A percentile compares a stretch with the other conserved stretches of the same genome.
Conservation (phyloP, 2,797 vertebrate genomes). For the Cirrhinus molitorella region DNA sequence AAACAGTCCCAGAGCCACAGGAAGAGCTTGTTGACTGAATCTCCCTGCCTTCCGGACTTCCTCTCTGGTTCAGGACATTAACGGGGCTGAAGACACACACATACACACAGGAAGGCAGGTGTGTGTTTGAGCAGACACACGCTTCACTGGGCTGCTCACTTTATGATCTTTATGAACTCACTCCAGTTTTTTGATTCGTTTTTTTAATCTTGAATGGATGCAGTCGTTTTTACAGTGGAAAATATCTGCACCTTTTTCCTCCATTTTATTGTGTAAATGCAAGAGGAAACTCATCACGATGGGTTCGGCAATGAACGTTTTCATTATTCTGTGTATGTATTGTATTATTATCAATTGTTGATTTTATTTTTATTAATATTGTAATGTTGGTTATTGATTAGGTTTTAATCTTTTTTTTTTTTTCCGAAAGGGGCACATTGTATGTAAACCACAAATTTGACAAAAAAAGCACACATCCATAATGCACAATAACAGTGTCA, state of each 20-base stretch:
- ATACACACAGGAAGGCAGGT: slow-evolving; percentile 47
- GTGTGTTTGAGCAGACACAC: slow-evolving; percentile 23
- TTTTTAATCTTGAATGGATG: slow-evolving; percentile 51
- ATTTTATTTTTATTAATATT: slow-evolving; percentile 82
- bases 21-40: slow-evolving; percentile 76
- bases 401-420: slow-evolving; percentile 67
- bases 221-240: slow-evolving; percentile 59
- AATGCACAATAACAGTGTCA: slow-evolving; percentile 53
- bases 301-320: slow-evolving; percentile 74
- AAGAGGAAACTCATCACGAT: slow-evolving; percentile 64
- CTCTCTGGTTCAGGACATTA: slow-evolving; percentile 80
- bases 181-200: slow-evolving; percentile 59
- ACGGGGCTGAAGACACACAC: slow-evolving; percentile 59
- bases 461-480: slow-evolving; percentile 65
- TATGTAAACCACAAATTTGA: slow-evolving; percentile 65
- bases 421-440: slow-evolving; percentile 73
- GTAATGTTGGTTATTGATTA: slow-evolving; percentile 65
- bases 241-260: slow-evolving; percentile 49
- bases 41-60: slow-evolving; percentile 75
- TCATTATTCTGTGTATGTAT: slow-evolving; percentile 78
- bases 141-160: slow-evolving; percentile 63
- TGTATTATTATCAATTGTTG: slow-evolving; percentile 84
- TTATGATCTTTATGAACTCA: slow-evolving; percentile 55
- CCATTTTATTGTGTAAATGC: slow-evolving; percentile 73
- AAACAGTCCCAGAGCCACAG: slow-evolving; percentile 78